These are phyloP conservation scores for Arrhamphus sclerolepis DNA, from an alignment of 2,797 vertebrate genomes.

Conservation along the genomic window DNA sequence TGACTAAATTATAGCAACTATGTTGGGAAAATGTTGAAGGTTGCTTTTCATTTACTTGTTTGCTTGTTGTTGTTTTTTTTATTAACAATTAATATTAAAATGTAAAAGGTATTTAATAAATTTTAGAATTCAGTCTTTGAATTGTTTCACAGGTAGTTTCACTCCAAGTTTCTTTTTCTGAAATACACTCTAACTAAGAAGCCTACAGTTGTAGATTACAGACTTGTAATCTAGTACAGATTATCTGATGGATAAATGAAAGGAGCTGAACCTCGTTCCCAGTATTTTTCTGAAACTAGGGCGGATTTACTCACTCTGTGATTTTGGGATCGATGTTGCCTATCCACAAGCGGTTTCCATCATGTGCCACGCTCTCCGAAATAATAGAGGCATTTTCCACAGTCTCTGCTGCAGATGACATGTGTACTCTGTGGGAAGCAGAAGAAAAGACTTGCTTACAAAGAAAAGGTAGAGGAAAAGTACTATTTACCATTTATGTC, in stretches of 20 bases:
- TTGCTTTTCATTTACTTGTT: no score
- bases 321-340: slow-evolving; percentile 98
- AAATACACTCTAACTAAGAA: not conserved
- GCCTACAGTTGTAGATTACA: no score
- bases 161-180: not conserved
- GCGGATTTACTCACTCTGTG: slow-evolving; percentile 89
- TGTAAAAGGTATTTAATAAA: not conserved
- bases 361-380: slow-evolving; percentile 90
- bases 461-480: no score
- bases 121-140: no score
- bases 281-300: not conserved
- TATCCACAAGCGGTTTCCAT: slow-evolving; percentile 97
- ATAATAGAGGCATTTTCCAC: slow-evolving; percentile 96
- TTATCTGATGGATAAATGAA: not conserved
- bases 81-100: not conserved
- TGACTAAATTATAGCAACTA: not conserved
- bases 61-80: no score
- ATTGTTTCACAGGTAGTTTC: not conserved
- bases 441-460: not conserved
- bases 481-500: not conserved
- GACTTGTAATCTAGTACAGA: no score
- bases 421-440: slow-evolving; percentile 77
- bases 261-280: not conserved
- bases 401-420: slow-evolving; percentile 89
- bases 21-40: slow-evolving; percentile 2